These are phyloP conservation scores for Bufo bufo DNA, from an alignment of 2,113 vertebrate genomes.

Conservation along the genomic window DNA sequence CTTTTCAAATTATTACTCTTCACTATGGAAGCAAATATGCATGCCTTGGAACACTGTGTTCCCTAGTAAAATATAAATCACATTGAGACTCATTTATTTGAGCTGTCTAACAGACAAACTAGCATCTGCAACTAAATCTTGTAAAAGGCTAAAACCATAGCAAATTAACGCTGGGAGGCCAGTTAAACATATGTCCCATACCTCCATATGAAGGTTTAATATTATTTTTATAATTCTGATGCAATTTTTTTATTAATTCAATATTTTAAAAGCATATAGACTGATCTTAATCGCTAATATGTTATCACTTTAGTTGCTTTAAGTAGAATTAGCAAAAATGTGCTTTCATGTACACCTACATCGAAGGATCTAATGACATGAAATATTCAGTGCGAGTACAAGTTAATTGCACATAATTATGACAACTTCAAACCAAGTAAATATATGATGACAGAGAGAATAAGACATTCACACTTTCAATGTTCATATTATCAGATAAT, in stretches of 20 bases:
- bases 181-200: not conserved
- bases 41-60: not conserved
- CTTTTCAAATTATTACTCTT: not conserved
- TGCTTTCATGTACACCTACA: conserved; percentile 33
- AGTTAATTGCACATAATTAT: conserved; percentile 54
- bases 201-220: not conserved
- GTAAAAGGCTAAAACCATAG: not conserved
- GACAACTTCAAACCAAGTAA: conserved; percentile 39
- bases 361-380: conserved; percentile 16
- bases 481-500: not conserved
- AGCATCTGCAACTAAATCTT: too few relatives aligned
- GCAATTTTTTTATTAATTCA: not conserved
- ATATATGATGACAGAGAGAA: conserved; percentile 46
- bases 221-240: not conserved
- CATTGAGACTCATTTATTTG: not conserved
- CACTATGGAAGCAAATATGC: not conserved
- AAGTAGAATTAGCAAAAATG: not conserved
- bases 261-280: not conserved
- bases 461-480: conserved; percentile 25
- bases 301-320: conserved; percentile 3
- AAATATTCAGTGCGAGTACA: conserved; percentile 24
- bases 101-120: too few relatives aligned
- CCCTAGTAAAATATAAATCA: not conserved
- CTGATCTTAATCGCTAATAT: not conserved
- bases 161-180: not conserved